phyloP scores from a whole-genome alignment of 2,113 vertebrate species.

The Hyla sarda region DNA sequence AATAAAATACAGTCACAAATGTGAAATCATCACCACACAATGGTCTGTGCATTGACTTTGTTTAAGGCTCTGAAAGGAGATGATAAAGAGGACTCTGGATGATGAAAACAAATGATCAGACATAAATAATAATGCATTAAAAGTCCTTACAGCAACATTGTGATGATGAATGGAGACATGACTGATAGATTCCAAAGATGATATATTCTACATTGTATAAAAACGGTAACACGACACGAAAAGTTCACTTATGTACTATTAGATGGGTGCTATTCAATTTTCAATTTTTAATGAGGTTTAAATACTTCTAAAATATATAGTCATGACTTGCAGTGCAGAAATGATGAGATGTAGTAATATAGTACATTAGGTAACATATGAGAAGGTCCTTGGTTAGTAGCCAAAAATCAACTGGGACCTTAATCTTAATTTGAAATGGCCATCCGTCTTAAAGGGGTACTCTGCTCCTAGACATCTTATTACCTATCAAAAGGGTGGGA shows the following conservation, averaged over 20 bases:
- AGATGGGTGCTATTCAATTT: not conserved
- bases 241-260: not conserved
- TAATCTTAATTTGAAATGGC: too few species aligned
- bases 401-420: too few species aligned
- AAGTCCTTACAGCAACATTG: constrained; percentile 8
- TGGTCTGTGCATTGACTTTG: constrained; percentile 22
- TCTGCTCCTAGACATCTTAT: too few species aligned
- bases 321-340: not conserved
- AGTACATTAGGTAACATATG: too few species aligned
- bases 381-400: too few species aligned
- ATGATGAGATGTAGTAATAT: too few species aligned
- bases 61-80: not conserved
- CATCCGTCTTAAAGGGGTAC: too few species aligned
- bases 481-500: too few species aligned
- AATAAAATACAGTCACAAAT: constrained; percentile 27
- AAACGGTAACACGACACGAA: not conserved
- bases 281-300: not conserved
- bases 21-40: not conserved
- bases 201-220: not conserved
- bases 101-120: constrained; percentile 23
- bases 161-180: not conserved
- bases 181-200: constrained; percentile 14
- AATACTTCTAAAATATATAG: not conserved
- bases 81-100: not conserved
- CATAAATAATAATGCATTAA: not conserved